Conservation (phyloP, 2,888 invertebrate species). For the Drosophila robusta region DNA sequence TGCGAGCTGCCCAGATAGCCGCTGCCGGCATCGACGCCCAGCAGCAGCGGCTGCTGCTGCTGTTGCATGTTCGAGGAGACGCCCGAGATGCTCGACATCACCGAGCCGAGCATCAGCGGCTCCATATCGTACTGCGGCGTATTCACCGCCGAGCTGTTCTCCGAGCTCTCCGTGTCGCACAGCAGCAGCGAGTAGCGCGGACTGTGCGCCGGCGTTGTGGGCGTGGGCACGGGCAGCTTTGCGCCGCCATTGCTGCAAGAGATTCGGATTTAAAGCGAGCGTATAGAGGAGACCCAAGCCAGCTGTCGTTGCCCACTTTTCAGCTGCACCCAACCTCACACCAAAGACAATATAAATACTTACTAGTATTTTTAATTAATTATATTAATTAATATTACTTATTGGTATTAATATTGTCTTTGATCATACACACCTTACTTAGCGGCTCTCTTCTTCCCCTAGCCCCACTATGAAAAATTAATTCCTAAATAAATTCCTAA, state of each 20-base stretch:
- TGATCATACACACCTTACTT: no score
- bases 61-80: constrained; percentile 78
- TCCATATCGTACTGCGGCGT: constrained; percentile 85
- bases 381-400: no score
- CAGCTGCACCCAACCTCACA: no score
- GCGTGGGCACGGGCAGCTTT: constrained; percentile 82
- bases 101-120: constrained; percentile 79
- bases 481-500: no score
- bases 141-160: constrained; percentile 84
- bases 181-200: constrained; percentile 85
- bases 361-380: no score
- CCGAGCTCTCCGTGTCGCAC: constrained; percentile 84
- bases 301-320: no score
- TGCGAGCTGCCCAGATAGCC: constrained; percentile 81
- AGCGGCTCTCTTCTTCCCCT: no score
- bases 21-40: constrained; percentile 72
- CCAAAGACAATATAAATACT: no score
- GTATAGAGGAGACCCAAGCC: no score
- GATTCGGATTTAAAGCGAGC: no score
- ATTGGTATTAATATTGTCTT: no score
- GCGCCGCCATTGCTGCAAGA: constrained; percentile 37
- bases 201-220: constrained; percentile 84
- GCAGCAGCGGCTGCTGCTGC: constrained; percentile 71
- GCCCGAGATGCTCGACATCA: constrained; percentile 77
- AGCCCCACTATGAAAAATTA: no score